Evolutionary conservation across 2,113 vertebrate species (phyloP).

Genomic region (Paramormyrops kingsleyae): DNA sequence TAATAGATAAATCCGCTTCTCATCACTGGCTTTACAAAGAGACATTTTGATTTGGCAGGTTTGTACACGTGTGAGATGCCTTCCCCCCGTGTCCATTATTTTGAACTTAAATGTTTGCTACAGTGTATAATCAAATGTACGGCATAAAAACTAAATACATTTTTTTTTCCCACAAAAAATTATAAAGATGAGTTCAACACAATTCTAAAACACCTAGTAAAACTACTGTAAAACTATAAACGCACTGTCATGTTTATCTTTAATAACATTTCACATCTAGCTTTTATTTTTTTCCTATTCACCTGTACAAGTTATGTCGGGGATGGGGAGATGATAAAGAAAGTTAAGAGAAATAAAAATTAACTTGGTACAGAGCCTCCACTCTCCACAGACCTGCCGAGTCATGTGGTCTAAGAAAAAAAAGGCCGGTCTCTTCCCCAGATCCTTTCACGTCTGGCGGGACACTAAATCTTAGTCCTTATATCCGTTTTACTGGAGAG

Average conservation of each 20-base stretch:
- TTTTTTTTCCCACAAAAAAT: constrained; percentile 70
- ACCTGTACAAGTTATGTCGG: constrained; percentile 52
- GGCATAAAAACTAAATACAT: constrained; percentile 81
- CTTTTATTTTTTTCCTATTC: constrained; percentile 39
- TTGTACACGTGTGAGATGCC: constrained; percentile 66
- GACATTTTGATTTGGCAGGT: constrained; percentile 80
- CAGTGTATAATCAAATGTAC: constrained; percentile 75
- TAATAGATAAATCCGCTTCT: constrained; percentile 71
- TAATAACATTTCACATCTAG: constrained; percentile 60
- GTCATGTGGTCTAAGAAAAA: background rate
- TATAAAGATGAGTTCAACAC: constrained; percentile 85
- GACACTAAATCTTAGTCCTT: constrained; percentile 17
- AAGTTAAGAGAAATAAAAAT: constrained; percentile 39
- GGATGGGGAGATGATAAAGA: constrained; percentile 49
- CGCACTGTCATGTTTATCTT: constrained; percentile 59
- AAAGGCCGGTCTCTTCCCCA: constrained; percentile 11
- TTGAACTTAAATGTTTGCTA: constrained; percentile 77
- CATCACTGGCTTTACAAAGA: constrained; percentile 80
- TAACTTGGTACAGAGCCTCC: background rate
- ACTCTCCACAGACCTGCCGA: constrained; percentile 7
- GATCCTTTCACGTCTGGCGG: background rate
- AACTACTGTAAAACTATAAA: constrained; percentile 83
- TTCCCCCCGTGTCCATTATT: constrained; percentile 47
- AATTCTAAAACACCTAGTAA: constrained; percentile 84
- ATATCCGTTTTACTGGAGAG: constrained; percentile 5